Evolutionary conservation across 2,888 invertebrate genomes (phyloP).

Genomic region (Thera britannica): DNA sequence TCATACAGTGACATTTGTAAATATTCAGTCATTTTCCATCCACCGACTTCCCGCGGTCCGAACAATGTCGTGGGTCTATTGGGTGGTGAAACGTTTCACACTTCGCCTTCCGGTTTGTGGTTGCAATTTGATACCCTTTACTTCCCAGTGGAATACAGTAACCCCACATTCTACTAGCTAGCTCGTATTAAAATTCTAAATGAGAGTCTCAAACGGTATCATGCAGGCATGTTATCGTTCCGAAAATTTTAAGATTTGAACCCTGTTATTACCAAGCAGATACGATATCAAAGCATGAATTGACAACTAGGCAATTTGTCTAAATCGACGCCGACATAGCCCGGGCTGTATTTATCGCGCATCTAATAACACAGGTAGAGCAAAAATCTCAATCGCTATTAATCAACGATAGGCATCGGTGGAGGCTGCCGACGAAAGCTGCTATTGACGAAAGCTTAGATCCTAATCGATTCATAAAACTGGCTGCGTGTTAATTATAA

Average conservation of each 20-base stretch:
- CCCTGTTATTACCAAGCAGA: slow-evolving; percentile 47
- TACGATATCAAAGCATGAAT: slow-evolving; percentile 64
- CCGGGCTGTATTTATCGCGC: slow-evolving; percentile 66
- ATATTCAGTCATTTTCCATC: not conserved
- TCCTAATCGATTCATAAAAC: slow-evolving; percentile 84
- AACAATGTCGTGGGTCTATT: no score
- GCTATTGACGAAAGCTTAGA: slow-evolving; percentile 85
- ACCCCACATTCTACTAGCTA: not conserved
- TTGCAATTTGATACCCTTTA: not conserved
- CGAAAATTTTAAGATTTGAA: slow-evolving; percentile 27
- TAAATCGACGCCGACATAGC: slow-evolving; percentile 63
- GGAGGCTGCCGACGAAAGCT: slow-evolving; percentile 74
- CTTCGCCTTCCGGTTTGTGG: no score
- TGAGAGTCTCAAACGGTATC: not conserved
- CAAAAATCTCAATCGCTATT: slow-evolving; percentile 82
- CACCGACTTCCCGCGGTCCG: not conserved
- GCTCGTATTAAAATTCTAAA: not conserved
- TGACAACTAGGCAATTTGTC: slow-evolving; percentile 75
- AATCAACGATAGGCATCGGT: slow-evolving; percentile 79
- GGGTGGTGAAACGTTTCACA: no score
- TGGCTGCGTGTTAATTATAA: slow-evolving; percentile 84
- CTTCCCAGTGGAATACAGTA: not conserved
- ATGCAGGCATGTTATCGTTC: slow-evolving; percentile 8
- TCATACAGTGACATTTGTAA: not conserved
- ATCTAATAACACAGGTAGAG: slow-evolving; percentile 76